phyloP scores from a whole-genome alignment of 2,888 invertebrate genomes.

The Epirrita christyi region DNA sequence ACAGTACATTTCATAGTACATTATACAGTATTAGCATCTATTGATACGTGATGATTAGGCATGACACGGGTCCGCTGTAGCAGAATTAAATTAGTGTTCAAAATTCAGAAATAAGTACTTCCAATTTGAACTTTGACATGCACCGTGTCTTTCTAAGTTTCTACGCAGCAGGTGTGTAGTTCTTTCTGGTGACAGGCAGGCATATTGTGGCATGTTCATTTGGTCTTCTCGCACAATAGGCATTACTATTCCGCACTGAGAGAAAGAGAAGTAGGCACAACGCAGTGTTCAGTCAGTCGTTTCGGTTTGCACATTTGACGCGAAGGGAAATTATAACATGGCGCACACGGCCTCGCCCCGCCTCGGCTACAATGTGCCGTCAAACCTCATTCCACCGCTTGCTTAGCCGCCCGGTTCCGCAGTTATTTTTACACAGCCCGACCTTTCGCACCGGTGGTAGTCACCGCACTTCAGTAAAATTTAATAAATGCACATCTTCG shows the following conservation, averaged over 20 bases:
- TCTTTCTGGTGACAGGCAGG: constrained; percentile 6
- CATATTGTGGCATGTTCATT: constrained; percentile 40
- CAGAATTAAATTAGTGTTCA: not conserved
- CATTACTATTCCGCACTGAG: constrained; percentile 65
- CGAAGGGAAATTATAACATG: constrained; percentile 84
- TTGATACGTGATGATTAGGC: too few species aligned
- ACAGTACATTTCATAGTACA: too few species aligned
- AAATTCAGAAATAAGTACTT: not conserved
- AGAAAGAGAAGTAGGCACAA: constrained; percentile 77
- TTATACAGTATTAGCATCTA: too few species aligned
- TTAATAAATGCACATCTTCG: constrained; percentile 62
- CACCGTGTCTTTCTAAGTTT: not conserved
- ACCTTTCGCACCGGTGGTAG: constrained; percentile 84
- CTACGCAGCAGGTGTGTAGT: not conserved
- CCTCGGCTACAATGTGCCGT: constrained; percentile 83
- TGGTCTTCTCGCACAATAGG: constrained; percentile 55
- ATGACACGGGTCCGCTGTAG: too few species aligned
- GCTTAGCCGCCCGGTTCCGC: constrained; percentile 83
- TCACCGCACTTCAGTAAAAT: constrained; percentile 77
- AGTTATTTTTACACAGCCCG: constrained; percentile 85
- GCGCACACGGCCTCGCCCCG: constrained; percentile 83
- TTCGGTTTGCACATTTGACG: constrained; percentile 79
- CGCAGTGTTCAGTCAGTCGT: constrained; percentile 68
- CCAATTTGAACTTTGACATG: not conserved
- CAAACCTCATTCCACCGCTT: constrained; percentile 84